Percentiles rank a stretch among this genome's conserved stretches.
Conservation (phyloP, 37 sponge, comb jelly and placozoan genomes). For the Cladorhizidae sp. region DNA sequence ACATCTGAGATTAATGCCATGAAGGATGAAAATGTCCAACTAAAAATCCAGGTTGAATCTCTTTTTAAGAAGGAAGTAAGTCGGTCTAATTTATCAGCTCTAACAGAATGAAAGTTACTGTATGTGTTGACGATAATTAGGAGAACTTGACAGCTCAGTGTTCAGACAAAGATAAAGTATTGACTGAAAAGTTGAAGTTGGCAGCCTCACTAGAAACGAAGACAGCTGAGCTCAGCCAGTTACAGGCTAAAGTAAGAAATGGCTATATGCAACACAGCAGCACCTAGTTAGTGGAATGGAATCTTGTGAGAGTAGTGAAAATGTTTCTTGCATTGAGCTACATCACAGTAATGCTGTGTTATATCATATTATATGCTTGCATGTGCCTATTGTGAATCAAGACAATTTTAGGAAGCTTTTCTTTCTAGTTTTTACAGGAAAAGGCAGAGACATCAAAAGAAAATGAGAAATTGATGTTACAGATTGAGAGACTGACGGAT, state of each 20-base stretch:
- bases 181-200: not conserved
- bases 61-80: not conserved
- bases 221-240: not conserved
- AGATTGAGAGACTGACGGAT: not conserved
- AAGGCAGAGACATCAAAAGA: not conserved
- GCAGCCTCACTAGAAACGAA: not conserved
- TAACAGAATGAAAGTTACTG: not conserved
- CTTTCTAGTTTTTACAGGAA: not conserved
- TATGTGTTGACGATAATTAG: not conserved
- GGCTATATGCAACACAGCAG: not conserved
- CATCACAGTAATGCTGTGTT: no score
- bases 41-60: slow-evolving; percentile 10
- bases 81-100: not conserved
- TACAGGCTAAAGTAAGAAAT: slow-evolving; percentile 4
- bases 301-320: no score
- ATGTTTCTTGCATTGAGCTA: no score
- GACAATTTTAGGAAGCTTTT: no score
- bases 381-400: slow-evolving; percentile 11
- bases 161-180: slow-evolving; percentile 1
- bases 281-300: no score
- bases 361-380: not conserved
- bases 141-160: slow-evolving; percentile 2
- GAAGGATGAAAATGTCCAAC: not conserved
- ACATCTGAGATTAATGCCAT: not conserved
- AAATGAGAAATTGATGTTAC: not conserved